phyloP scores from a whole-genome alignment of 1,140 invertebrate genomes.

The Ganaspis sp. region DNA sequence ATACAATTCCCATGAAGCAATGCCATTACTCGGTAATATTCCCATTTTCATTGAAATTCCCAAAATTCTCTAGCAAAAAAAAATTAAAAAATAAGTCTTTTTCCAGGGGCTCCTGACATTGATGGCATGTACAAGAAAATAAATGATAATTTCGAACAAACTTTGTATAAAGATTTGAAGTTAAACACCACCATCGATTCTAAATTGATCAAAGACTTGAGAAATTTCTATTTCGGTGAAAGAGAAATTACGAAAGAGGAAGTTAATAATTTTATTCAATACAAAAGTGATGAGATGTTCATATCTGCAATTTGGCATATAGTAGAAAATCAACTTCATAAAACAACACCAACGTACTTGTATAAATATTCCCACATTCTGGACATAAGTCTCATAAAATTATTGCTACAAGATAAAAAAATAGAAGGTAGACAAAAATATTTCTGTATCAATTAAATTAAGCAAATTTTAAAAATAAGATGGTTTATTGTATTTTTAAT shows the following conservation, averaged over 20 bases:
- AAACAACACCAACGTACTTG: constrained; percentile 66
- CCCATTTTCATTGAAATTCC: too few relatives aligned
- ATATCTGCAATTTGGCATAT: constrained; percentile 65
- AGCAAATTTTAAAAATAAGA: too few relatives aligned
- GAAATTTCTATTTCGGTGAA: constrained; percentile 73
- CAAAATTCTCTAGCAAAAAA: too few relatives aligned
- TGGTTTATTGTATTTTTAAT: too few relatives aligned
- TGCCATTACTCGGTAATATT: constrained; percentile 71
- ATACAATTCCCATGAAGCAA: constrained; percentile 78
- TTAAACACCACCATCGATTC: constrained; percentile 40
- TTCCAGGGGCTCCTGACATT: background rate
- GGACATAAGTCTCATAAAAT: too few relatives aligned
- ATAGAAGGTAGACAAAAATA: constrained; percentile 49
- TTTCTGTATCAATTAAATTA: too few relatives aligned
- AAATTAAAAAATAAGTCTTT: background rate
- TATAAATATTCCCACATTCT: constrained; percentile 75
- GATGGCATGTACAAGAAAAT: too few relatives aligned
- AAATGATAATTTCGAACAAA: too few relatives aligned
- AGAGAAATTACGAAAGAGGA: constrained; percentile 54
- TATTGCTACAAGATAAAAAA: constrained; percentile 31
- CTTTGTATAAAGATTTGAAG: background rate
- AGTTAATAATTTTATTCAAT: constrained; percentile 66
- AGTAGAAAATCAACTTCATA: constrained; percentile 64
- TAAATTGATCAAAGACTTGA: background rate
- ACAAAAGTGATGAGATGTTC: constrained; percentile 74